Conservation (phyloP, 2,888 invertebrate species). For the Plutella xylostella region DNA sequence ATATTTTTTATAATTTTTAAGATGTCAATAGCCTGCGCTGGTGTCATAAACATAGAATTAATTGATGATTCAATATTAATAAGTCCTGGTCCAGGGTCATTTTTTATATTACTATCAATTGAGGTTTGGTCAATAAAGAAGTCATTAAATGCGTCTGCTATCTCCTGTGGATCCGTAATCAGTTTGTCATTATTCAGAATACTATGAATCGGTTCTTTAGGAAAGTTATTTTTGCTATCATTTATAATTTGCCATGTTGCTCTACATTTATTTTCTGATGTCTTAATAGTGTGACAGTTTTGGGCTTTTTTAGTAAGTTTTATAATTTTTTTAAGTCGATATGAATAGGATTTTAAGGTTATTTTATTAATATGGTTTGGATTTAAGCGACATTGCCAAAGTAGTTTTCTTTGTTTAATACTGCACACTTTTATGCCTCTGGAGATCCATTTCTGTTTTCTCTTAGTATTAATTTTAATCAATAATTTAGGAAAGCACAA, state of each 20-base stretch:
- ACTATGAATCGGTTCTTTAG: constrained; percentile 1
- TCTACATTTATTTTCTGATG: neutral
- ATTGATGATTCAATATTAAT: neutral
- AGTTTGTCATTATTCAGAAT: neutral
- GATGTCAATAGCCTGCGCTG: neutral
- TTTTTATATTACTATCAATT: neutral
- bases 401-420: constrained; percentile 1
- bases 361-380: neutral
- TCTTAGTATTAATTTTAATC: neutral
- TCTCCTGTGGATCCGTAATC: neutral
- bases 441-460: constrained; percentile 9
- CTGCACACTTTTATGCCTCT: constrained; percentile 5
- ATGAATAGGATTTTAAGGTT: neutral
- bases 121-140: neutral
- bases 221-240: neutral
- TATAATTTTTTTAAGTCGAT: neutral
- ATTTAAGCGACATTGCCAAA: constrained; percentile 4
- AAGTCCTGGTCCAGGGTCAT: neutral
- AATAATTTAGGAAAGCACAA: constrained; percentile 7
- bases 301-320: neutral
- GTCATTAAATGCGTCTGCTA: constrained; percentile 3
- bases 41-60: neutral
- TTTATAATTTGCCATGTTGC: neutral
- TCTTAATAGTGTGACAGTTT: neutral
- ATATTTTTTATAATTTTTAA: neutral